Percentiles rank a stretch among this genome's conserved stretches.
Evolutionary conservation across 2,888 invertebrate genomes (phyloP).

Genomic region (Oscheius myriophilus): DNA sequence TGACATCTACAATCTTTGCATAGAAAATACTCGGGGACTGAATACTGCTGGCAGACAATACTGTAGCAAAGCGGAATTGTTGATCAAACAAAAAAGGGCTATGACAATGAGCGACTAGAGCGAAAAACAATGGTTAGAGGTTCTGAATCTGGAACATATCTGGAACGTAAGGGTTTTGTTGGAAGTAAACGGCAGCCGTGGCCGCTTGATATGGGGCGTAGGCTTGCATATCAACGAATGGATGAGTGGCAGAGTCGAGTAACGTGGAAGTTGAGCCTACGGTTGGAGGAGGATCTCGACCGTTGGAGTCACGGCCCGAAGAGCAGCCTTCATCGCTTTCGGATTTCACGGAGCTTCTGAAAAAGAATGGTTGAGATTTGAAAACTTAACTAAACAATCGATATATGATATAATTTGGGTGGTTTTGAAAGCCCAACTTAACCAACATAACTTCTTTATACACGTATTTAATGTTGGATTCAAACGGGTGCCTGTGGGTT

Average conservation of each 20-base stretch:
- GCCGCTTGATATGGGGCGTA: conserved; percentile 15
- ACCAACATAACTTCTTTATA: no score
- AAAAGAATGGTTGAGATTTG: background rate
- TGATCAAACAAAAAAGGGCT: conserved; percentile 3
- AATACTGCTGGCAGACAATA: background rate
- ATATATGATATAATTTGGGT: no score
- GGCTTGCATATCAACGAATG: conserved; percentile 28
- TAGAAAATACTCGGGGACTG: conserved; percentile 22
- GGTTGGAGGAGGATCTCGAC: conserved; percentile 9
- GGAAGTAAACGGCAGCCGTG: conserved; percentile 6
- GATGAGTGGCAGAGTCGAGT: conserved; percentile 12
- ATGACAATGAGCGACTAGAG: conserved; percentile 18
- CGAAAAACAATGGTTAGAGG: background rate
- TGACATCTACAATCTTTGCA: conserved; percentile 22
- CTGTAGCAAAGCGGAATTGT: conserved; percentile 11
- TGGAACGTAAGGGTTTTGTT: background rate
- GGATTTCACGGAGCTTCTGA: conserved; percentile 32
- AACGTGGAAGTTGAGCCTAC: background rate
- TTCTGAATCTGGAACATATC: conserved; percentile 25
- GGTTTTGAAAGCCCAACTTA: no score
- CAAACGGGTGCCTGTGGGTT: no score
- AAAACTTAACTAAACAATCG: no score
- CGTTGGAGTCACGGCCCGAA: conserved; percentile 53
- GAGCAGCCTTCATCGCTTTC: conserved; percentile 54
- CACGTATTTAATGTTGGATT: no score